Evolutionary conservation across 2,797 vertebrate genomes (phyloP).

Genomic region (Alosa sapidissima): DNA sequence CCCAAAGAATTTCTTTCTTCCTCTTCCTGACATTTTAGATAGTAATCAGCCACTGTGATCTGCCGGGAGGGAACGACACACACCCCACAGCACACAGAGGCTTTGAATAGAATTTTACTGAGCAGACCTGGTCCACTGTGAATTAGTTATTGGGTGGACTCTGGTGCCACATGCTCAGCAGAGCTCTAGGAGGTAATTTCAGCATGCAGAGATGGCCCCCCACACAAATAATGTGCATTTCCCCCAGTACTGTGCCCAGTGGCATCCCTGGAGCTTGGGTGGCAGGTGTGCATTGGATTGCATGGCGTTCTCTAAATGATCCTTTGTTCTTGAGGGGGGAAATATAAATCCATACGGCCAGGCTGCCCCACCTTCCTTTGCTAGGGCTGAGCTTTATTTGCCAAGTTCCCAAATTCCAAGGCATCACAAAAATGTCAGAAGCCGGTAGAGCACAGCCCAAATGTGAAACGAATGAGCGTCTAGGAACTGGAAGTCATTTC

Average conservation of each 20-base stretch:
- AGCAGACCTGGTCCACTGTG: background rate
- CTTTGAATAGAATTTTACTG: background rate
- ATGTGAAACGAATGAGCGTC: constrained; percentile 44
- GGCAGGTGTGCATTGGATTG: constrained; percentile 23
- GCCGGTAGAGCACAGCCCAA: constrained; percentile 30
- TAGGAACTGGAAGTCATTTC: constrained; percentile 53
- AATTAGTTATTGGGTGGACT: background rate
- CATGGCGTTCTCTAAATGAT: constrained; percentile 37
- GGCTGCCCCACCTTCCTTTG: constrained; percentile 37
- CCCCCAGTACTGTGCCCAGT: background rate
- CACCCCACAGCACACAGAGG: background rate
- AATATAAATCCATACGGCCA: constrained; percentile 34
- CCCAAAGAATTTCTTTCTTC: background rate
- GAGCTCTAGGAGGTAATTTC: background rate
- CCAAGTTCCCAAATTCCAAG: constrained; percentile 38
- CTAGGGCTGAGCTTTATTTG: constrained; percentile 32
- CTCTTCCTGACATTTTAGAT: background rate
- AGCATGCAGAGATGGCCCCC: background rate
- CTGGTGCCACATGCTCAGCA: background rate
- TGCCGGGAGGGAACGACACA: background rate
- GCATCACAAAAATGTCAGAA: constrained; percentile 46
- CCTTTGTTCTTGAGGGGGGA: constrained; percentile 32
- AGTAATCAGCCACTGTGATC: background rate
- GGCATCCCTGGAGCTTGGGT: background rate
- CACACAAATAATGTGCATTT: background rate